phyloP scores from a whole-genome alignment of 2,888 invertebrate genomes.

The Gastracanthus pulcherrimus region DNA sequence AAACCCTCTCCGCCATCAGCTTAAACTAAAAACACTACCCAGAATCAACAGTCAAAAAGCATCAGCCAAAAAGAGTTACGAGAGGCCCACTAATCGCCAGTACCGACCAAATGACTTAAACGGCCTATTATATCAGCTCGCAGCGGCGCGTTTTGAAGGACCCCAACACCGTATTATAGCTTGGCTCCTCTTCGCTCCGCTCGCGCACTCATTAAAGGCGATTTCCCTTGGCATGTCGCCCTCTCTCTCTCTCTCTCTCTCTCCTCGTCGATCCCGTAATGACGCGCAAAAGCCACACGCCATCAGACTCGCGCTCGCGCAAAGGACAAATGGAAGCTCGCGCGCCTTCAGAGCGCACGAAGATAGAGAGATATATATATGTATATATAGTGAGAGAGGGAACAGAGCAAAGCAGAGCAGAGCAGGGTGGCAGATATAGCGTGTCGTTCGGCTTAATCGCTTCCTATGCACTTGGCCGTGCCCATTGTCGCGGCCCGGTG shows the following conservation, averaged over 20 bases:
- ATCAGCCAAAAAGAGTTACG: no score
- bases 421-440: conserved; percentile 32
- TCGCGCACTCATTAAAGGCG: conserved; percentile 13
- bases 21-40: no score
- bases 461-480: conserved; percentile 76
- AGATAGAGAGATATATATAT: no score
- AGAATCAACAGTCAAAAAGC: no score
- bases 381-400: no score
- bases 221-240: conserved; percentile 27
- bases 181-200: neutral
- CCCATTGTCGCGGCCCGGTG: conserved; percentile 77
- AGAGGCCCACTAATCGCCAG: no score
- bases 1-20: no score
- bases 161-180: no score
- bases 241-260: no score
- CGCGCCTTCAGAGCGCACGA: neutral
- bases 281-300: conserved; percentile 4
- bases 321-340: conserved; percentile 21
- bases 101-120: neutral
- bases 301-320: no score
- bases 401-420: neutral
- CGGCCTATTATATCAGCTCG: conserved; percentile 25
- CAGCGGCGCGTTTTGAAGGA: no score
- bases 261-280: conserved; percentile 11
- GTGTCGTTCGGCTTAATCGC: conserved; percentile 76